These are phyloP conservation scores for Mycteria americana DNA, from an alignment of 2,797 vertebrate species.

Conservation along the genomic window DNA sequence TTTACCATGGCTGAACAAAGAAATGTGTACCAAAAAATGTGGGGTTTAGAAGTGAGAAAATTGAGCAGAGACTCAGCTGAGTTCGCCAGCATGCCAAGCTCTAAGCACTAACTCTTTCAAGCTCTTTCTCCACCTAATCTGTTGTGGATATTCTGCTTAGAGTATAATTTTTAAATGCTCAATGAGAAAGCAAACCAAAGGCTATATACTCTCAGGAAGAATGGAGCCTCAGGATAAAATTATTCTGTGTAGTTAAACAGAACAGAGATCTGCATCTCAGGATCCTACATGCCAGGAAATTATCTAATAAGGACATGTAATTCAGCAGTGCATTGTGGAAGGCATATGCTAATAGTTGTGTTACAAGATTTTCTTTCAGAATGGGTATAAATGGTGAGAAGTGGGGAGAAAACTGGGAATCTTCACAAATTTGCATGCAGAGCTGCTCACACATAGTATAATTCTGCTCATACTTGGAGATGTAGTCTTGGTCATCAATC, in stretches of 20 bases:
- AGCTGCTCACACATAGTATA: background rate
- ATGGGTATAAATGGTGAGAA: background rate
- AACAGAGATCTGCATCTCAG: background rate
- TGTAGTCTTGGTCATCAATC: background rate
- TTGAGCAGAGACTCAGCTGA: background rate
- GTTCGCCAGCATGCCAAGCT: background rate
- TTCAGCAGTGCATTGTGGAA: background rate
- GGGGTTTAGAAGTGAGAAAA: background rate
- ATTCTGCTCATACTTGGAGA: background rate
- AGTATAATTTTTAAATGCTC: fast-evolving
- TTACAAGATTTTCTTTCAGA: background rate
- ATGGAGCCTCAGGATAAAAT: background rate
- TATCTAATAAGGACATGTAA: background rate
- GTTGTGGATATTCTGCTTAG: background rate
- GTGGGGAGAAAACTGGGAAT: background rate
- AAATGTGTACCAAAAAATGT: background rate
- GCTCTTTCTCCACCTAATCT: background rate
- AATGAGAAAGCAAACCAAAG: background rate
- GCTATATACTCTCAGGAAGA: background rate
- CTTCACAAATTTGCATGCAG: background rate
- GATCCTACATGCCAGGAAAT: background rate
- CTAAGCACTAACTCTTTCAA: background rate
- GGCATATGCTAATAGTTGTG: background rate
- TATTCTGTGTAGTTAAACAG: background rate
- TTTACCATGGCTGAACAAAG: background rate